Base-by-base conservation (phyloP, 2,888 invertebrate genomes). In the Cryptocheilus praepositus region DNA sequence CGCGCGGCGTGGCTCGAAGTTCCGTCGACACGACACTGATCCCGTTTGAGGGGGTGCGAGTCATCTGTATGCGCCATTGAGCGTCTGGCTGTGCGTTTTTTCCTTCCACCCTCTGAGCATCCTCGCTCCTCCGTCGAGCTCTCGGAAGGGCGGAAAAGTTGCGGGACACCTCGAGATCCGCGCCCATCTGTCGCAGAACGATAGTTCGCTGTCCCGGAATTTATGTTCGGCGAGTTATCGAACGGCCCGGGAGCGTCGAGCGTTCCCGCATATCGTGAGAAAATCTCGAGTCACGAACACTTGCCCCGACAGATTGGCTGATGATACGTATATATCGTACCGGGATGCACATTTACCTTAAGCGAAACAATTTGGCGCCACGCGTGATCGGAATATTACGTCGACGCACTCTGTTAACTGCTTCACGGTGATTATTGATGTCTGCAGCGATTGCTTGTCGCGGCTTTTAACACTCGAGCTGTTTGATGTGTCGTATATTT, bases 211-310 rank as follows among this genome's bases (percentile, higher is more conserved):
- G 64, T 66, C 61, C 62, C 61, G 66, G 67, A 79, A 81, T 81
- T 81, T 81, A 81, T 75, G 78, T 74, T 79, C 71, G 62, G 51
- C 63, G 66, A 71, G 67, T 70, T 76, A 81, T 77, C 81, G 71
- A 66, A 59, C 68, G 63, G 67, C 64, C 70, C 54, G 43, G 58
- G 53, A 43, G 36, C 61, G 71, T 68, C 61, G 70, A 44, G 61
- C 57, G 28, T 16, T 21, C 53, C 55, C 57, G 46, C 25, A 43
- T 28, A 28, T 46, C 69, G 71, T 64, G 76, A 61, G 73, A 76
- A 76, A 59, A 67, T 71, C 51, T 19, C 53, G 25, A 22, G 52
- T 11, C 28, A 25, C 36, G 21, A 60, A 11, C 68, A 76, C 67
- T 51, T 73, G 61, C 43, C 1, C 15, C 58, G 54, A 55, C 16